Percentiles rank a stretch among this genome's conserved stretches.
Evolutionary conservation across 2,113 vertebrate species (phyloP).

Genomic region (Ciconia maguari): DNA sequence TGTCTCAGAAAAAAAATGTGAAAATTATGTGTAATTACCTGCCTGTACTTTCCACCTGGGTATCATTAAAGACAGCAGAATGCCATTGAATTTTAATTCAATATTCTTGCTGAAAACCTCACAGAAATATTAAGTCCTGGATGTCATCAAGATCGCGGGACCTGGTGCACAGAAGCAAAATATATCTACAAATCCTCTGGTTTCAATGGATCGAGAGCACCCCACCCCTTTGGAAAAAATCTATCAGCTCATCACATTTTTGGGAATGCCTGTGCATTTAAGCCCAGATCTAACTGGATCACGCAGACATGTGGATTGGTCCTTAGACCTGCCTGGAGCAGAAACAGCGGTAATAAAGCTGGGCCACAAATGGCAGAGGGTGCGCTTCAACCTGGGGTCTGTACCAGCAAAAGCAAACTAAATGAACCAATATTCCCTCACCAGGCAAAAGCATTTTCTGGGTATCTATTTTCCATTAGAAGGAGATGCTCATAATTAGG

Average conservation of each 20-base stretch:
- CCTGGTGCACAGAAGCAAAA: neutral
- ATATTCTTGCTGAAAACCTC: conserved; percentile 7
- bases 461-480: neutral
- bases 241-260: neutral
- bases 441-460: neutral
- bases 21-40: conserved; percentile 28
- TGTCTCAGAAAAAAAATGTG: neutral
- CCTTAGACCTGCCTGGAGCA: neutral
- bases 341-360: neutral
- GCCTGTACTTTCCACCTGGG: neutral
- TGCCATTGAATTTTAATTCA: neutral
- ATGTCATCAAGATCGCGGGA: neutral
- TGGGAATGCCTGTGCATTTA: neutral
- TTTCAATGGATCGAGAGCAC: neutral
- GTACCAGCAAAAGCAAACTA: neutral
- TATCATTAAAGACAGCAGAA: conserved; percentile 24
- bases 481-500: neutral
- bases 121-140: neutral
- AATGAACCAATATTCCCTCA: neutral
- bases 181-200: neutral
- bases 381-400: neutral
- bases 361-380: neutral
- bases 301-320: neutral
- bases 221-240: neutral
- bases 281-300: neutral